phyloP scores from a whole-genome alignment of 2,888 invertebrate species.

The Platycheirus rosarum region DNA sequence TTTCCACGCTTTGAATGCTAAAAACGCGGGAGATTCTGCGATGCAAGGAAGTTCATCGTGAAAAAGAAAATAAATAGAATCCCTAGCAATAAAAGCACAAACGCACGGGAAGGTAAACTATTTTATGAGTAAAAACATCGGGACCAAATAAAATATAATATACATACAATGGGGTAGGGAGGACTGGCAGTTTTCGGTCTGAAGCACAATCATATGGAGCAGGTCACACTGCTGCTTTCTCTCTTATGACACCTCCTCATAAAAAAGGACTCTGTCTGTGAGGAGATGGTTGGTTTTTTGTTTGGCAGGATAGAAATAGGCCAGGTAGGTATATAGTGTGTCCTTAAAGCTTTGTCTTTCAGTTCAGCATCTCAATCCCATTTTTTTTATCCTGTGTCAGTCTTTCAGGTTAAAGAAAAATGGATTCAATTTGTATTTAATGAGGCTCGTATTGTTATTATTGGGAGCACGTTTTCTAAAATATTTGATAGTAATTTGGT shows the following conservation, averaged over 20 bases:
- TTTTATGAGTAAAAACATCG: constrained; percentile 1
- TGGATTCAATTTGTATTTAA: constrained; percentile 70
- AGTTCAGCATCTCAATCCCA: constrained; percentile 10
- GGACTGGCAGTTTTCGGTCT: constrained; percentile 39
- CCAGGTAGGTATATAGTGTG: not conserved
- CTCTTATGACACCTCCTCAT: constrained; percentile 44
- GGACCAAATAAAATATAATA: not conserved
- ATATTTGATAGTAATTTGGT: constrained; percentile 25
- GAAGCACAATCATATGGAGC: constrained; percentile 35
- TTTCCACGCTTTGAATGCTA: constrained; percentile 67
- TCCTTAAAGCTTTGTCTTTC: constrained; percentile 25
- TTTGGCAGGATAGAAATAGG: too few species aligned
- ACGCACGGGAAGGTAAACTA: constrained; percentile 57
- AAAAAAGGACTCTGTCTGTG: too few species aligned
- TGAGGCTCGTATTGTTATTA: constrained; percentile 50
- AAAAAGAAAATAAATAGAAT: constrained; percentile 2
- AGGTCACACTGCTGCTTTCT: constrained; percentile 40
- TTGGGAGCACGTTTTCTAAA: constrained; percentile 38
- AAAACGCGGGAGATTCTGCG: constrained; percentile 32
- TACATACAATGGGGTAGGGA: not conserved
- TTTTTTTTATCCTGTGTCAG: constrained; percentile 35
- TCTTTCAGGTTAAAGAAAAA: constrained; percentile 42
- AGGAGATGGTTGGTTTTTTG: too few species aligned
- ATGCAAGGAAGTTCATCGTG: not conserved
- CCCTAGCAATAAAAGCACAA: constrained; percentile 51